phyloP scores from a whole-genome alignment of 30 jellyfish, hydroid and myxozoan genomes.

The Cassiopea andromeda region DNA sequence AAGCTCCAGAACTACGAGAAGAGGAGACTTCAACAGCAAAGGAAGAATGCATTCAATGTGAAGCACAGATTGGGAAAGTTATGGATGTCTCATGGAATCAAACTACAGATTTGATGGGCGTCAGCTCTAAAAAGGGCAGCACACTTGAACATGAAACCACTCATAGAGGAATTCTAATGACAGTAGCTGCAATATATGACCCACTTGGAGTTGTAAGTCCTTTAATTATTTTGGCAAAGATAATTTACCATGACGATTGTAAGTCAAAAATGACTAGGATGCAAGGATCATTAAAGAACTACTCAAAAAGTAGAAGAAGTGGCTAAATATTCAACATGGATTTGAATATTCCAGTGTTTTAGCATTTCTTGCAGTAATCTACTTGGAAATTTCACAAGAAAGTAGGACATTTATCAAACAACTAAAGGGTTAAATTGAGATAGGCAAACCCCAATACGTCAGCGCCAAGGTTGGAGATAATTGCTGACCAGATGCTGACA shows the following conservation, averaged over 20 bases:
- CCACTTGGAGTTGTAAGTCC: constrained; percentile 44
- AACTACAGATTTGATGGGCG: constrained; percentile 36
- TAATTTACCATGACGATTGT: constrained; percentile 40
- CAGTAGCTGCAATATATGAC: constrained; percentile 3
- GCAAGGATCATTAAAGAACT: constrained; percentile 21
- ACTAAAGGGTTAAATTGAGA: constrained; percentile 48
- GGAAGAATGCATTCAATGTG: not conserved
- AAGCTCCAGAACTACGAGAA: not conserved
- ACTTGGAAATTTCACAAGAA: constrained; percentile 30
- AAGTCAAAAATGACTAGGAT: constrained; percentile 42
- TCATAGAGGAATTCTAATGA: constrained; percentile 17
- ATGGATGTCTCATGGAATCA: constrained; percentile 57
- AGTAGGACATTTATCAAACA: constrained; percentile 37
- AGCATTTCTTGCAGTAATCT: constrained; percentile 66
- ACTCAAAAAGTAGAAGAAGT: constrained; percentile 10
- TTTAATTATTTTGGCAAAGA: constrained; percentile 24
- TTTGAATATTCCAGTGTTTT: constrained; percentile 44
- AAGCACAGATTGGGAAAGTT: not conserved
- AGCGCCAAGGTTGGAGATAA: constrained; percentile 47
- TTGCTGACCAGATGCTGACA: constrained; percentile 58
- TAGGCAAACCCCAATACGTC: constrained; percentile 43
- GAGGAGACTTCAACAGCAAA: constrained; percentile 2
- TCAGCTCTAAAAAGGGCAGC: constrained; percentile 9
- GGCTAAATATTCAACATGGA: constrained; percentile 38
- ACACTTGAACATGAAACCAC: constrained; percentile 14